A percentile compares a stretch with the other conserved stretches of the same genome.
phyloP scores from a whole-genome alignment of 2,113 vertebrate genomes.

The Monarcha castaneiventris region DNA sequence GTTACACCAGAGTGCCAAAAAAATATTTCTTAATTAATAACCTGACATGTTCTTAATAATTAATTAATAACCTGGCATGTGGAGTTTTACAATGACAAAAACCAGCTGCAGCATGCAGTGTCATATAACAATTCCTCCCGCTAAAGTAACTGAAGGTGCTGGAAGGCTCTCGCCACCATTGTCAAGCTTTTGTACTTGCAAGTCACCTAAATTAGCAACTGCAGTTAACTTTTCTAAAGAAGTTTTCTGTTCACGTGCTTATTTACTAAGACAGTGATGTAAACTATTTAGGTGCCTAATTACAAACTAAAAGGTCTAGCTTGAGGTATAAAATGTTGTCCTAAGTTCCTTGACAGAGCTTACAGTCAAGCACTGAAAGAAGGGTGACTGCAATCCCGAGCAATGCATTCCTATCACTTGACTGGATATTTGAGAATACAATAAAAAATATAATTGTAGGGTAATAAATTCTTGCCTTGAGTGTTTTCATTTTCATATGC shows the following conservation, averaged over 20 bases:
- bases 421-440: slow-evolving; percentile 5
- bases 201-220: neutral
- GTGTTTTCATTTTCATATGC: slow-evolving; percentile 26
- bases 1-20: neutral
- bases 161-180: neutral
- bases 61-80: neutral
- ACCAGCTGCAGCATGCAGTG: neutral
- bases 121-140: neutral
- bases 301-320: neutral
- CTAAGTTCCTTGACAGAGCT: neutral
- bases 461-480: slow-evolving; percentile 45
- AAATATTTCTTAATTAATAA: neutral
- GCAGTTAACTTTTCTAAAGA: neutral
- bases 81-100: neutral
- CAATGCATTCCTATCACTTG: slow-evolving; percentile 28
- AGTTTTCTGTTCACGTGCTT: neutral
- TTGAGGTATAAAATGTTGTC: neutral
- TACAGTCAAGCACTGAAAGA: neutral
- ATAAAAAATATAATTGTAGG: slow-evolving; percentile 12
- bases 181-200: neutral
- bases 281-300: neutral
- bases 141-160: neutral
- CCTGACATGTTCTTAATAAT: no score
- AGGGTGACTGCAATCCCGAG: neutral
- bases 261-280: neutral